These are phyloP conservation scores for Notechis scutatus DNA, from an alignment of 2,113 vertebrate genomes.

Conservation along the genomic window DNA sequence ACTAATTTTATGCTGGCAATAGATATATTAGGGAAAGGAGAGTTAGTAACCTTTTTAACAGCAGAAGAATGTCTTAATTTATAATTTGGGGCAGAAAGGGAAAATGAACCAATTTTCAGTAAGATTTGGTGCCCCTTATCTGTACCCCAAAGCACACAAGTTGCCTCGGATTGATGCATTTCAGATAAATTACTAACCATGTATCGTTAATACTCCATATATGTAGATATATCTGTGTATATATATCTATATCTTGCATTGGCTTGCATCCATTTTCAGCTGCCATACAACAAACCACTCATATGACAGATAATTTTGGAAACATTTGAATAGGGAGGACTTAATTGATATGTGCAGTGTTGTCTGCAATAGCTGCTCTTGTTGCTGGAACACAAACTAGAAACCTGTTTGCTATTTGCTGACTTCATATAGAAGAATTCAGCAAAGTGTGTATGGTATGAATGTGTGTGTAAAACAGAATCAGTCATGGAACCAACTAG, in stretches of 20 bases:
- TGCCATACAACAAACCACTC: conserved; percentile 56
- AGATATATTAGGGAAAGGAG: conserved; percentile 44
- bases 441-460: conserved; percentile 49
- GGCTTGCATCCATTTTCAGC: conserved; percentile 56
- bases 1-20: conserved; percentile 51
- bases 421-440: conserved; percentile 62
- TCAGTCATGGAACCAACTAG: conserved; percentile 64
- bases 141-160: conserved; percentile 49
- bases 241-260: conserved; percentile 30
- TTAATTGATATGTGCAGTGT: conserved; percentile 66
- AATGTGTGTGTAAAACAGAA: conserved; percentile 39
- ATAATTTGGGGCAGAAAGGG: conserved; percentile 56
- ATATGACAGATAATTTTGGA: conserved; percentile 52
- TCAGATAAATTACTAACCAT: conserved; percentile 32
- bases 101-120: conserved; percentile 71
- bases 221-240: conserved; percentile 40
- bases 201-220: conserved; percentile 39
- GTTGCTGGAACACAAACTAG: conserved; percentile 65
- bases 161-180: conserved; percentile 39
- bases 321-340: conserved; percentile 72
- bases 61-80: conserved; percentile 66
- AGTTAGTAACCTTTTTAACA: conserved; percentile 45
- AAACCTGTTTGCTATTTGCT: conserved; percentile 62
- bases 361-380: conserved; percentile 69
- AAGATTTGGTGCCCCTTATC: conserved; percentile 62